Evolutionary conservation across 2,888 invertebrate genomes (phyloP), one percentile per base, ranked within the genome.

Genomic region (Cerastis leucographa): DNA sequence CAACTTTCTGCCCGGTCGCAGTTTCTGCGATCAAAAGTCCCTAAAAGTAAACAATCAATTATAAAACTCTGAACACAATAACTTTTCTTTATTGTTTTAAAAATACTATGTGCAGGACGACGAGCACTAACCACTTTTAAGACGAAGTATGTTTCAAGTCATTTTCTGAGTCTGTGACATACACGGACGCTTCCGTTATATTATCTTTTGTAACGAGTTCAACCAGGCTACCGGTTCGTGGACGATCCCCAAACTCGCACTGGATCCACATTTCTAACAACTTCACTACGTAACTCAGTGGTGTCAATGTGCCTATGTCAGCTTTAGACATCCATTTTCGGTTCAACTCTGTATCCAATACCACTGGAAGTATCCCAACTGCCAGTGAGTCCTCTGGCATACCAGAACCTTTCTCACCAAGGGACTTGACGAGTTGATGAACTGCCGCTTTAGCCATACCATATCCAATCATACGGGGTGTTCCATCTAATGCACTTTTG

Each of bases 341-440:
- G 92, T 99, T 99, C 99, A 99, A 99, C 81, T 99, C 99, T 2
- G 99, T 99, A 91, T 99, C 99, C 75, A 99, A 96, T 35, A 99
- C 99, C 0, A 99, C 97, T 0, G 99, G 99, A 79, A 99, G 96
- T 85, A 99, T 98, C 3, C 99, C 98, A n/a, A 98, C 97, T 5
- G 98, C 98, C 40, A 98, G 93, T 7, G 98, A 97, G 80, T 98
- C 97, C 0, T 97, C 94, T 9, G 99, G 99, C 49, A 99, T 96
- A 8, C 99, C 99, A 76, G 99, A 98, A 87, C 98, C 97, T 81
- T 97, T 97, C n/a, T 96, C 97, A 46, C 98, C 98, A 64, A 99
- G 97, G 67, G 99, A 99, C 91, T 98, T 98, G 12, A 99, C 98
- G 70, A 99, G 96, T 87, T 99, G 99, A 93, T 99, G 99, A 14